phyloP scores from a whole-genome alignment of 2,113 vertebrate genomes.

The Benitochromis conjunctus region DNA sequence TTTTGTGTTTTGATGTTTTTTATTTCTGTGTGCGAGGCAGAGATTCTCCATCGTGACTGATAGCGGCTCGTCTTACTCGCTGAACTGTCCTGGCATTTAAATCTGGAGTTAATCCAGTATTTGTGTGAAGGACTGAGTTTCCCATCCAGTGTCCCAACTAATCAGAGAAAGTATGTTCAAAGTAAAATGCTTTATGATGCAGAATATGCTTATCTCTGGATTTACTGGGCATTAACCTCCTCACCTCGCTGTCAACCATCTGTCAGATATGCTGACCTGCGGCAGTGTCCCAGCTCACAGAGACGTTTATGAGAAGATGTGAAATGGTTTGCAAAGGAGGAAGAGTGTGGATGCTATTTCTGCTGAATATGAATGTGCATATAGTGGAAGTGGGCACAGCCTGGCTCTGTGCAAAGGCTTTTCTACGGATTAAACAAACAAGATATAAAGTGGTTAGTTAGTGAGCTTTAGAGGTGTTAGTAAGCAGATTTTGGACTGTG shows the following conservation, averaged over 20 bases:
- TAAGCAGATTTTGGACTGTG: background rate
- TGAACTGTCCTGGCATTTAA: background rate
- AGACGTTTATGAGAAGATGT: background rate
- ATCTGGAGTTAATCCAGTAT: background rate
- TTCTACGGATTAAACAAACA: background rate
- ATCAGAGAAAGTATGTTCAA: background rate
- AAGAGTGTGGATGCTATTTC: background rate
- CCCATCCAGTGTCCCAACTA: background rate
- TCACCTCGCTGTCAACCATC: background rate
- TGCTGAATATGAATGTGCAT: background rate
- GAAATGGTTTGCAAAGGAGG: background rate
- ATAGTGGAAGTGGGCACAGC: background rate
- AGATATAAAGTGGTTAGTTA: background rate
- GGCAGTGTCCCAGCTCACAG: background rate
- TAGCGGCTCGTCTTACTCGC: background rate
- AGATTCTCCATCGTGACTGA: background rate
- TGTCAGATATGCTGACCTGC: background rate
- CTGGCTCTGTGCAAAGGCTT: background rate
- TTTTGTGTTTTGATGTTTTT: background rate
- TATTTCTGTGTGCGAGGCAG: background rate
- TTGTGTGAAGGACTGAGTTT: background rate
- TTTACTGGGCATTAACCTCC: constrained; percentile 20
- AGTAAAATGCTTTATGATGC: background rate
- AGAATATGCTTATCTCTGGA: background rate
- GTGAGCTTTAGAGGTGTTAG: background rate